phyloP scores from a whole-genome alignment of 2,888 invertebrate species.

The Rotaria socialis region DNA sequence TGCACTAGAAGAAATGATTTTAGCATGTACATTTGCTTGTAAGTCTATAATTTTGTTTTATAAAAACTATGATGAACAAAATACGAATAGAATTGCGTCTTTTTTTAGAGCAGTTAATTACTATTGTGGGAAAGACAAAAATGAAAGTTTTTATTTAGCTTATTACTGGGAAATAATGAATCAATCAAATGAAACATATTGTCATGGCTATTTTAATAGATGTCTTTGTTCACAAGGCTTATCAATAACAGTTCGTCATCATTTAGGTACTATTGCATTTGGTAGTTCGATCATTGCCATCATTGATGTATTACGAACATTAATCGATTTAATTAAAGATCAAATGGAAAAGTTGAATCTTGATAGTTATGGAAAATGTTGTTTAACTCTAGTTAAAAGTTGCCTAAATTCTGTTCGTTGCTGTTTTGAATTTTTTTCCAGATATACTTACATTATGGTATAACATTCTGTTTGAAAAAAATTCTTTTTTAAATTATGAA shows the following conservation, averaged over 20 bases:
- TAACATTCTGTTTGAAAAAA: not conserved
- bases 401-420: not conserved
- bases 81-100: too few relatives aligned
- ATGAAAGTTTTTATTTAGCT: not conserved
- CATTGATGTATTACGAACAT: not conserved
- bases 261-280: not conserved
- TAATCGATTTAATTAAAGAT: not conserved
- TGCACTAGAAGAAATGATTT: not conserved
- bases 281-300: not conserved
- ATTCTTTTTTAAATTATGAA: too few relatives aligned
- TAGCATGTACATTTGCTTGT: slow-evolving; percentile 29
- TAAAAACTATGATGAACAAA: too few relatives aligned
- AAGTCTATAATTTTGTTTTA: not conserved
- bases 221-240: not conserved
- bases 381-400: not conserved
- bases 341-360: not conserved
- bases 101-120: too few relatives aligned
- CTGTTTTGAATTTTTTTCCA: not conserved
- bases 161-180: not conserved
- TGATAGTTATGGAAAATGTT: not conserved
- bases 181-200: not conserved
- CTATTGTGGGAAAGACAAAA: too few relatives aligned
- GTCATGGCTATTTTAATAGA: not conserved
- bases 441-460: not conserved
- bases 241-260: not conserved